Percentiles rank a stretch among this genome's conserved stretches.
Conservation (phyloP, 2,797 vertebrate genomes). For the Brachymystax lenok region DNA sequence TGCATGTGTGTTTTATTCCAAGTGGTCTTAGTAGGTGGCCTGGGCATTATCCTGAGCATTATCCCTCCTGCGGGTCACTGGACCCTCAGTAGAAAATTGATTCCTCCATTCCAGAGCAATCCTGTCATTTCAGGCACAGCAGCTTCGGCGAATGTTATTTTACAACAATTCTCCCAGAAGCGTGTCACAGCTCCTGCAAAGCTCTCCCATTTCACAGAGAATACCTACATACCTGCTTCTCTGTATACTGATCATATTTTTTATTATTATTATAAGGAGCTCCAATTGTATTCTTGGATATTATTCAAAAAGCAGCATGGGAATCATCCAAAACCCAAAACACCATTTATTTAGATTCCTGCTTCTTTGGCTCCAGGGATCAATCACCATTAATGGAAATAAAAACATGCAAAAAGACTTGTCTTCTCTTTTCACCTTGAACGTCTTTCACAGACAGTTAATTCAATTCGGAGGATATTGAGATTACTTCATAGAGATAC, state of each 20-base stretch:
- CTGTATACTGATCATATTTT: background rate
- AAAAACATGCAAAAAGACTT: background rate
- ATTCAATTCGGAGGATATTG: background rate
- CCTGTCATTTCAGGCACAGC: slow-evolving; percentile 34
- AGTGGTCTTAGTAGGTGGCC: slow-evolving; percentile 1
- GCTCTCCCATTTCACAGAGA: slow-evolving; percentile 8
- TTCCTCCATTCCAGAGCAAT: slow-evolving; percentile 18
- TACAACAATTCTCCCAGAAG: slow-evolving; percentile 31
- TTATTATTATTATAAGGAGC: background rate
- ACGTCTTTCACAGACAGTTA: slow-evolving; percentile 4
- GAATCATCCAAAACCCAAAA: background rate
- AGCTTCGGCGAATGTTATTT: slow-evolving; percentile 29
- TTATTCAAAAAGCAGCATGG: slow-evolving; percentile 1
- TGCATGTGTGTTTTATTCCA: slow-evolving; percentile 9
- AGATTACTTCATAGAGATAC: background rate
- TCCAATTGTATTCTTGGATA: background rate
- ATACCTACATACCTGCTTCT: background rate
- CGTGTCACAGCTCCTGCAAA: slow-evolving; percentile 18
- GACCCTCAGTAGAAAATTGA: slow-evolving; percentile 30
- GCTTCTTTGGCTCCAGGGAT: background rate
- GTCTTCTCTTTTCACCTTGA: background rate
- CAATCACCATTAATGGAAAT: background rate
- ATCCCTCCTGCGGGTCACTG: slow-evolving; percentile 25
- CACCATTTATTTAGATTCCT: background rate
- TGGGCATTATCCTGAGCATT: slow-evolving; percentile 24